Evolutionary conservation across 2,797 vertebrate genomes (phyloP).

Genomic region (Atherinosoma microstoma): DNA sequence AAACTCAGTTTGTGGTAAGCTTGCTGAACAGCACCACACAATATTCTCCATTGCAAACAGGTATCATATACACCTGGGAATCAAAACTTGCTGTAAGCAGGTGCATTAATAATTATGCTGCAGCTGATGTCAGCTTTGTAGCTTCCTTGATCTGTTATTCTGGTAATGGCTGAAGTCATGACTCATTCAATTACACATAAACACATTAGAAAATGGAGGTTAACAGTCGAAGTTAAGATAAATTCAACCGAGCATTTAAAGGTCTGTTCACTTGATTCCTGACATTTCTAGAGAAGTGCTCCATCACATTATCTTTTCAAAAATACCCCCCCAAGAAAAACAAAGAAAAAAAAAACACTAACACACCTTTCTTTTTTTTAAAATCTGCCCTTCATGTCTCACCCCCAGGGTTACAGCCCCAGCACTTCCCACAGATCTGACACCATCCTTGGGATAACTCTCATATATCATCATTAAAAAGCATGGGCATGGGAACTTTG

Average conservation of each 20-base stretch:
- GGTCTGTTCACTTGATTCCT: slow-evolving; percentile 17
- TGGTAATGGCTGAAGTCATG: slow-evolving; percentile 32
- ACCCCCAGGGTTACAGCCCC: slow-evolving; percentile 48
- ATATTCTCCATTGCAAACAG: slow-evolving; percentile 13
- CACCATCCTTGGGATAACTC: slow-evolving; percentile 59
- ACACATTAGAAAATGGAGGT: slow-evolving; percentile 45
- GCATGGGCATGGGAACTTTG: slow-evolving; percentile 46
- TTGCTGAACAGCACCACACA: slow-evolving; percentile 18
- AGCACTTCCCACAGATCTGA: slow-evolving; percentile 50
- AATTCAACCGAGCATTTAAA: slow-evolving; percentile 43
- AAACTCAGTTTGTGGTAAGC: not conserved
- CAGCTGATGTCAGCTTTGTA: slow-evolving; percentile 17
- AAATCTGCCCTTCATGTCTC: slow-evolving; percentile 40
- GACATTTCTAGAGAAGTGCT: slow-evolving; percentile 32
- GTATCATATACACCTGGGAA: slow-evolving; percentile 8
- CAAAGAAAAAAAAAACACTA: not conserved
- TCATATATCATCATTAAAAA: slow-evolving; percentile 74
- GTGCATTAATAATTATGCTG: slow-evolving; percentile 8
- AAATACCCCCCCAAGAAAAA: slow-evolving; percentile 12
- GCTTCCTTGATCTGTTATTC: slow-evolving; percentile 18
- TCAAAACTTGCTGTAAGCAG: slow-evolving; percentile 1
- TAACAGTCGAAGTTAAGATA: slow-evolving; percentile 47
- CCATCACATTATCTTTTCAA: slow-evolving; percentile 47
- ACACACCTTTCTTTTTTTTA: slow-evolving; percentile 29
- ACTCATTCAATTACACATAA: slow-evolving; percentile 53